Evolutionary conservation across 2,797 vertebrate species (phyloP), one percentile per base, ranked within the genome.

Genomic region (Glossophaga mutica): DNA sequence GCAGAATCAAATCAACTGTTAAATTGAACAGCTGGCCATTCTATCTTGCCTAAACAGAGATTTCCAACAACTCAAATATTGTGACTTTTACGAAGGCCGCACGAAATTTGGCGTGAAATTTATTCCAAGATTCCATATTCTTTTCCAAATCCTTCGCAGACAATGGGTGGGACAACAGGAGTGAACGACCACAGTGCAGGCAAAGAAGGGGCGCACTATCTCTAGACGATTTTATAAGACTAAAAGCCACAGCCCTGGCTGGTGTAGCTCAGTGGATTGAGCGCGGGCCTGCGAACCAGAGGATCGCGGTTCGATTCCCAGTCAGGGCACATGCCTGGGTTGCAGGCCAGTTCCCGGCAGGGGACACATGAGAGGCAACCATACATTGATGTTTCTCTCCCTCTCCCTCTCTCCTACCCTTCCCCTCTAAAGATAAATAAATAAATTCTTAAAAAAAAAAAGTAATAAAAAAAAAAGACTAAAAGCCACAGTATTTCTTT

Each of bases 171-270:
- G 39, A 16, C 57, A 94, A 44, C 42, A n/a, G 39, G 44, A 83
- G 6, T 7, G 9, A 50, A 84, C 24, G 76, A 74, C 6, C 11
- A 48, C 55, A 91, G 59, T 84, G 14, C 26, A 50, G 9, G 24
- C 39, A 91, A 29, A 88, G 37, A 79, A 87, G 46, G 14, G 42
- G 32, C 55, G 5, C 0, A 87, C 57, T 71, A 73, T 37, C 52
- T 90, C 50, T 46, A 92, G 11, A 92, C 6, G 34, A 39, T 22
- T 44, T 52, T 84, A 87, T 68, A 74, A 87, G 76, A 59, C 22
- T 70, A 68, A 94, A 95, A 57, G 22, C 73, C 55, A 94, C 82
- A 83, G 4, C n/a, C n/a, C n/a, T n/a, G n/a, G n/a, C n/a, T n/a
- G n/a, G n/a, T n/a, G n/a, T n/a, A n/a, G n/a, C n/a, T n/a, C n/a